Evolutionary conservation across 2,888 invertebrate genomes (phyloP).

Genomic region (Apamea anceps): DNA sequence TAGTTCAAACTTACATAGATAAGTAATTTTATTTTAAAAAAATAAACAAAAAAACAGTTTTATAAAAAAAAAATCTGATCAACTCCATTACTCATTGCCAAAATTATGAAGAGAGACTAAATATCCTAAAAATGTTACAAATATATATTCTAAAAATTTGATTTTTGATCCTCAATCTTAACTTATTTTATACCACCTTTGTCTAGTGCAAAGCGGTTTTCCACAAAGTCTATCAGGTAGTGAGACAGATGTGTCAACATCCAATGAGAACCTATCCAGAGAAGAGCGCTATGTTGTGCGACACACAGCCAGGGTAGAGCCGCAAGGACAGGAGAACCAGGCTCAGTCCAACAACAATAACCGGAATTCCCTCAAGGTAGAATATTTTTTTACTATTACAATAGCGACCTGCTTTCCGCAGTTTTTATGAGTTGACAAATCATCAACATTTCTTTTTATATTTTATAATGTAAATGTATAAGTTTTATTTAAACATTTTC

Average conservation of each 20-base stretch:
- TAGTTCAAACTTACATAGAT: background rate
- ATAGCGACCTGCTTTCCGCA: background rate
- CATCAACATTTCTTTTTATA: no score
- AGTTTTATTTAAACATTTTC: no score
- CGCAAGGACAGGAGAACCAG: conserved; percentile 96
- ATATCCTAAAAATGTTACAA: background rate
- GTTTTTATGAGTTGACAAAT: background rate
- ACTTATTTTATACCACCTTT: background rate
- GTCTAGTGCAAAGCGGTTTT: conserved; percentile 90
- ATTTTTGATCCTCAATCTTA: background rate
- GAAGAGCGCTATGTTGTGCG: conserved; percentile 96
- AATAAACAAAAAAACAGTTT: no score
- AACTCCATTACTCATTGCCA: background rate
- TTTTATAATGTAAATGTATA: no score
- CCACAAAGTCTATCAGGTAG: conserved; percentile 95
- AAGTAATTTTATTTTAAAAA: background rate
- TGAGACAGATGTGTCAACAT: conserved; percentile 97
- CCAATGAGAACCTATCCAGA: conserved; percentile 96
- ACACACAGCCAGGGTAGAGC: conserved; percentile 96
- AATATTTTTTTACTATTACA: background rate
- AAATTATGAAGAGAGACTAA: no score
- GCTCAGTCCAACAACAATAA: conserved; percentile 86
- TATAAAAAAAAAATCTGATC: background rate
- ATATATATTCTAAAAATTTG: background rate
- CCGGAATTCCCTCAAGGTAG: conserved; percentile 91